Evolutionary conservation across 2,797 vertebrate species (phyloP), one percentile per base, ranked within the genome.

Genomic region (Sebastes minor): DNA sequence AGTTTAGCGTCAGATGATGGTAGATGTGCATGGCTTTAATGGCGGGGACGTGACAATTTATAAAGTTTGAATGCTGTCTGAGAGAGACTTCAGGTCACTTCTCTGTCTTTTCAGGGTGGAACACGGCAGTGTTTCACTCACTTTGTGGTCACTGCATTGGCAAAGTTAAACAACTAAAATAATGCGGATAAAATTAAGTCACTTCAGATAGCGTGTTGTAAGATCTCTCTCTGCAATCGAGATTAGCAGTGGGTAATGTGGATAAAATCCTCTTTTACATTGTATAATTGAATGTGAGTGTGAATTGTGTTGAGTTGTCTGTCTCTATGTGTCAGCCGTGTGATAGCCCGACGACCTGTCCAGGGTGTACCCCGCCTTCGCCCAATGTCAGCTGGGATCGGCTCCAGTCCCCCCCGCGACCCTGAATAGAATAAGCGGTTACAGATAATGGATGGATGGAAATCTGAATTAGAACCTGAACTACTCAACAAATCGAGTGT

Each of bases 1-100:
- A 95, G 80, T 94, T 95, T 89, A 88, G 91, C 78, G 84, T 94
- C 91, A 84, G 88, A 95, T 93, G 92, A 94, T 96, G 90, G 89
- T 93, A 95, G 92, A 94, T 95, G 95, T 91, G 88, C 86, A 89
- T 83, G 92, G 90, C 95, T 96, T 96, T 97, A 96, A 95, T 96
- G 95, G 95, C 92, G 80, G 92, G 56, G 82, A 94, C 85, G 88
- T 90, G 92, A 91, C 94, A 93, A 96, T 95, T 96, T 95, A 91
- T 85, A 78, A 87, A 90, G 84, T 90, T 95, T 89, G 90, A 95
- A 94, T 87, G 88, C 49, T 86, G 90, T 93, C 62, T 73, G 76
- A 92, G 65, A 92, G 65, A 77, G 90, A 89, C 46, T 78, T 12
- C 69, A 88, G 87, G 89, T 92, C 80, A 86, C 62, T 82, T 52